Percentiles rank a stretch among this genome's conserved stretches.
Conservation (phyloP, 2,888 invertebrate genomes). For the Phlogophora meticulosa region DNA sequence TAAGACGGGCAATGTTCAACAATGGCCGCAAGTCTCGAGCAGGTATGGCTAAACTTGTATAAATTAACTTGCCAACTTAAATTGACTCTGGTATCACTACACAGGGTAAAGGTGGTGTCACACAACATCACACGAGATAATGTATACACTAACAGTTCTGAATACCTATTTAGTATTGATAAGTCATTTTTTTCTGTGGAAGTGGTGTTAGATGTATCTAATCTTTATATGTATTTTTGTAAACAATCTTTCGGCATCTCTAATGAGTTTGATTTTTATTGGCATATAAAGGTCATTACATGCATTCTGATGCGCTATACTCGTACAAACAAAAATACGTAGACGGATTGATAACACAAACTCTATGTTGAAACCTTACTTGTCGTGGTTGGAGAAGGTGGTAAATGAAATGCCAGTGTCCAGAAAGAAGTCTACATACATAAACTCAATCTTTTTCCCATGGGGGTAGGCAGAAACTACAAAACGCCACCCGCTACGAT, state of each 20-base stretch:
- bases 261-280: background rate
- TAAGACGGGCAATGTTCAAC: constrained; percentile 65
- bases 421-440: too few relatives aligned
- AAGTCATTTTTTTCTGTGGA: constrained; percentile 1
- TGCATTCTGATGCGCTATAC: too few relatives aligned
- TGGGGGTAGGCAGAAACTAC: too few relatives aligned
- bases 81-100: constrained; percentile 79
- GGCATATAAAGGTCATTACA: background rate
- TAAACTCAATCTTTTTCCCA: too few relatives aligned
- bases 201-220: background rate
- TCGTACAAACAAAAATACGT: too few relatives aligned
- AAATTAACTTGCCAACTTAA: constrained; percentile 84
- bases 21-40: constrained; percentile 70
- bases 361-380: too few relatives aligned
- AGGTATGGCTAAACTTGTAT: constrained; percentile 78
- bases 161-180: background rate
- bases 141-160: constrained; percentile 9
- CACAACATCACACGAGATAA: constrained; percentile 24
- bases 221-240: too few relatives aligned
- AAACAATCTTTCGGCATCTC: constrained; percentile 2
- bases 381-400: too few relatives aligned
- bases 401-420: too few relatives aligned
- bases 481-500: too few relatives aligned
- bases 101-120: constrained; percentile 58
- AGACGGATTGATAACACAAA: too few relatives aligned